phyloP scores from a whole-genome alignment of 2,113 vertebrate genomes.

The Myrmecobius fasciatus region DNA sequence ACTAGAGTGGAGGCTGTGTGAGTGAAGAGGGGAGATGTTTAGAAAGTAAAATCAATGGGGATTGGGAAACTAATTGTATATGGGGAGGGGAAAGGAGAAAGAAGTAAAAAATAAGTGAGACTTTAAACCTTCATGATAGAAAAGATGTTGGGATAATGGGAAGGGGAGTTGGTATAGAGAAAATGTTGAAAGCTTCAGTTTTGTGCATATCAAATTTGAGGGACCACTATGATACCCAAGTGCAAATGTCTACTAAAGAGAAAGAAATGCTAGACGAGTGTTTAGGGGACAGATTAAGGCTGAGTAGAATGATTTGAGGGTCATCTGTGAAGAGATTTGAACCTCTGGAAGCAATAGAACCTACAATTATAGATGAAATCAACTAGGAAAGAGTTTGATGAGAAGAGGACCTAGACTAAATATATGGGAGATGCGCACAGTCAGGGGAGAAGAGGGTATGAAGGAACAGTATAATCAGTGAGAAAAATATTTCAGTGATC shows the following conservation, averaged over 20 bases:
- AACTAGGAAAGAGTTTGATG: background rate
- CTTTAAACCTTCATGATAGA: background rate
- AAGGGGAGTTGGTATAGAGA: background rate
- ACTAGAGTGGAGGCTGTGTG: background rate
- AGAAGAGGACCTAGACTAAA: background rate
- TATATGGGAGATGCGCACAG: background rate
- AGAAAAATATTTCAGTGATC: accelerated
- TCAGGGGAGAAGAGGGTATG: background rate
- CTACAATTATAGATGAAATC: background rate
- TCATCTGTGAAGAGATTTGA: background rate
- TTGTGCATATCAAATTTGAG: background rate
- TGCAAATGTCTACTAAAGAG: background rate
- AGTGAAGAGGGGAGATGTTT: background rate
- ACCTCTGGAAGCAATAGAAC: background rate
- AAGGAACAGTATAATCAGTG: accelerated
- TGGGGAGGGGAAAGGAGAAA: background rate
- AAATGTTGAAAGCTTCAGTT: background rate
- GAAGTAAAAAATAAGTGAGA: background rate
- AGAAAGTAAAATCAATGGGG: background rate
- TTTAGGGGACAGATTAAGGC: background rate
- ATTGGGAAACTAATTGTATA: background rate
- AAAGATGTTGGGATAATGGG: background rate
- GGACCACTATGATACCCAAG: background rate
- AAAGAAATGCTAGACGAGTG: background rate
- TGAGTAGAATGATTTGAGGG: background rate